Evolutionary conservation across 92 coral and sea anemone genomes (phyloP), one percentile per base, ranked within the genome.

Genomic region (Umimayanthus chanpuru): DNA sequence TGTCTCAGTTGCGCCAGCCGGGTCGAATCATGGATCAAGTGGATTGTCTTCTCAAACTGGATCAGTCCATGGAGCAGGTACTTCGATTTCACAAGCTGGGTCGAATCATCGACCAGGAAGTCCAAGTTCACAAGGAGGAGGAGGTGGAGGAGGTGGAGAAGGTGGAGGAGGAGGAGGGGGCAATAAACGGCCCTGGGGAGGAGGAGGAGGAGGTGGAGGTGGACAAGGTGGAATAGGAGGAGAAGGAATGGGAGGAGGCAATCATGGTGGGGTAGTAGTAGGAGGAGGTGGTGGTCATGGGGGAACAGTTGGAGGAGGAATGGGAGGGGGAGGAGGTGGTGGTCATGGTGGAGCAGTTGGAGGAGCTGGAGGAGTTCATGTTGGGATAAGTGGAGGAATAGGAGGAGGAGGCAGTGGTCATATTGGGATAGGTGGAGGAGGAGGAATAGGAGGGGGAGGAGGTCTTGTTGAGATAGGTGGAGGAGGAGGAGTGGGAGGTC

Each of bases 101-200:
- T 80, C 84, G 5, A 44, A 58, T 32, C 84, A 80, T 28, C 23
- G 70, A 10, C 58, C 84, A 50, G 82, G 82, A 79, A 21, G 16
- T n/a, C 28, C 82, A 47, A 53, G 29, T 49, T 79, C 82, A 2
- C 82, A 79, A 26, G 82, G 82, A 9, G 47, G 64, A 80, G 5
- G 4, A 79, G 71, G 44, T 7, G 70, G 71, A 55, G 67, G 36
- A 2, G 36, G 36, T 0, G 36, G 36, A 32, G 36, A 47, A 44
- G 81, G 81, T 0, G 36, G 36, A 32, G 36, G 36, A 32, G 36
- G 70, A 44, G 81, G 81, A 2, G 81, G 81, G 26, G 26, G 64
- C 38, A 77, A 44, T 15, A 23, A 6, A 44, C 23, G 49, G 49
- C 12, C 32, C 21, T 5, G 64, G 70, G 82, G 67, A 1, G 67